Base-by-base conservation (phyloP, 2,113 vertebrate genomes). In the Ptychochromis oligacanthus region DNA sequence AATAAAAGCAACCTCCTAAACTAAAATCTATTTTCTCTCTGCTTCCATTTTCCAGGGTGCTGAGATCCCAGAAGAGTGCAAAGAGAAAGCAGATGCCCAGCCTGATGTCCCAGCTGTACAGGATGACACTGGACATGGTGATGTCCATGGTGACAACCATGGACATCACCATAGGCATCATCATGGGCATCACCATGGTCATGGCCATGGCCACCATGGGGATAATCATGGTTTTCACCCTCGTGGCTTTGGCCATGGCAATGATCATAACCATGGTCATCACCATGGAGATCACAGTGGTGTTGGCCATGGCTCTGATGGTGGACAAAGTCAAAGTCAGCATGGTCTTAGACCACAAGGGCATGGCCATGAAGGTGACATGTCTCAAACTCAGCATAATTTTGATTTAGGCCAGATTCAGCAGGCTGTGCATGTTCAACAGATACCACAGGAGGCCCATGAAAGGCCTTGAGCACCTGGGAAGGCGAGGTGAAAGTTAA, bases 401-500 rank as follows among this genome's bases (percentile, higher is more conserved):
- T 24, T 79, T 26, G 85, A 90, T 36, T 7, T 85, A 52, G 59
- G 75, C 12, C 89, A 94, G 58, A 14, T 85, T 22, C 93, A 93
- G 14, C 85, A 89, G 54, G 77, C 3, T 11, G 55, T 82, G 77
- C 88, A 77, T 1, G 28, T 65, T 20, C 80, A 85, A 4, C 90
- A 91, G 10, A 26, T 90, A 80, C 9, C 79, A 65, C 84, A 92
- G 88, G 75, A 38, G 79, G 85, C 82, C 75, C 72, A 49, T 26
- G 91, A 78, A 24, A 92, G 75, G 18, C 93, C 95, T 11, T 97
- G 95, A 95, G 94, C 20, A 46, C 90, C 88, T 26, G 77, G 86
- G 5, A 95, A 82, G 86, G 67, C 4, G 17, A 94, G 34, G 80
- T 99, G 98, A 88, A 96, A 96, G 81, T 95, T 95, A 28, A 95